Base-by-base conservation (phyloP, 1,140 invertebrate genomes). In the Drosophila oshimai region DNA sequence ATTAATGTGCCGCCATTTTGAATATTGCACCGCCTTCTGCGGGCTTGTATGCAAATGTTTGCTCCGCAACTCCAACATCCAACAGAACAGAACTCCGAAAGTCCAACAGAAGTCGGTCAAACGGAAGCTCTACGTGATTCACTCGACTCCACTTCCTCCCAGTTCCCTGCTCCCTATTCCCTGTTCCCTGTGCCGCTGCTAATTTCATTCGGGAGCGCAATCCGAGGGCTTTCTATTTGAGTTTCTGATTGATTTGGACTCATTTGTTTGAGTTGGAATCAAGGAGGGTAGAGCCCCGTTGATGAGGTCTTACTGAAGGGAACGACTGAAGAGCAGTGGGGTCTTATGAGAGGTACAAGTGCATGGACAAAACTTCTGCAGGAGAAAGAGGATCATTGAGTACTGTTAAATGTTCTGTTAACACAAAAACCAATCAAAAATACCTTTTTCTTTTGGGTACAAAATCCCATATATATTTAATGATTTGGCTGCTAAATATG, bases 231-330 rank as follows among this genome's bases (percentile, higher is more conserved):
- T 57, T 75, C 53, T 81, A 49, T 81, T 81, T 81, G 77, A 78
- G 53, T 84, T 78, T 81, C 41, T 61, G 79, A 84, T 83, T 84
- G 78, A 83, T 77, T 83, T 33, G 69, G 12, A 24, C 31, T 36
- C 61, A 24, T 51, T 58, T 62, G 65, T 69, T 61, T 49, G 44
- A 68, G 34, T 50, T 55, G 1, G 28, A 29, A 10, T 29, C 28
- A 29, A 29, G 24, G 1, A 2, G 12, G 4, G 13, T 9, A 18
- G 5, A 3, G 37, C n/a, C n/a, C n/a, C n/a, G n/a, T n/a, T n/a
- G 10, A 0, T 2, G 17, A 0, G 13, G n/a, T n/a, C n/a, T n/a
- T n/a, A 10, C 4, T 7, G 17, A 0, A 4, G 7, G 5, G 13
- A 10, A 0, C 5, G 44, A 2, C 39, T 12, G 6, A 15, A 3